phyloP scores from a whole-genome alignment of 2,888 invertebrate genomes.

The Luperina testacea region DNA sequence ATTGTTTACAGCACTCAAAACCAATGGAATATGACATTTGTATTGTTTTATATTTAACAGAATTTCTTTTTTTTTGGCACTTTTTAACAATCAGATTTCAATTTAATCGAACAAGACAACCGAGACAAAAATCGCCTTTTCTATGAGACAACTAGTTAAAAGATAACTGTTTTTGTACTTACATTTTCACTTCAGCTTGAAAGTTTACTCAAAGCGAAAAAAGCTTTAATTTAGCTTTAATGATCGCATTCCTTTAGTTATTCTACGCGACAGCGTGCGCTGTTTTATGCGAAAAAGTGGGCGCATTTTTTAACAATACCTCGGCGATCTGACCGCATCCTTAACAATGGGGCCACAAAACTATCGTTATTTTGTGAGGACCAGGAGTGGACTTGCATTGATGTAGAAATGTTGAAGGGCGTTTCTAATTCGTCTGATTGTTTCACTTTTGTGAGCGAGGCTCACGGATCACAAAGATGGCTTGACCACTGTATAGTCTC shows the following conservation, averaged over 20 bases:
- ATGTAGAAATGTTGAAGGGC: too few species aligned
- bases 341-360: constrained; percentile 57
- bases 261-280: constrained; percentile 45
- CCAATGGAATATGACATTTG: neutral
- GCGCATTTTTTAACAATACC: constrained; percentile 59
- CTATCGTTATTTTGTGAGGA: too few species aligned
- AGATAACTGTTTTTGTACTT: constrained; percentile 19
- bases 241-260: constrained; percentile 55
- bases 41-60: neutral
- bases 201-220: constrained; percentile 44
- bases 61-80: neutral
- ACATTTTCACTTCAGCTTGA: constrained; percentile 21
- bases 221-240: constrained; percentile 34
- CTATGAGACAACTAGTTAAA: neutral
- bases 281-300: constrained; percentile 48
- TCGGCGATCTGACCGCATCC: constrained; percentile 49
- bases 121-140: neutral
- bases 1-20: neutral
- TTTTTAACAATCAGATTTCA: neutral
- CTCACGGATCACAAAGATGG: too few species aligned
- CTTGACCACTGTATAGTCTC: too few species aligned
- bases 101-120: neutral
- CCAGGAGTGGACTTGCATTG: too few species aligned
- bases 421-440: too few species aligned
- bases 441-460: too few species aligned